phyloP scores from a whole-genome alignment of 2,888 invertebrate species.

The Mechanitis mazaeus region DNA sequence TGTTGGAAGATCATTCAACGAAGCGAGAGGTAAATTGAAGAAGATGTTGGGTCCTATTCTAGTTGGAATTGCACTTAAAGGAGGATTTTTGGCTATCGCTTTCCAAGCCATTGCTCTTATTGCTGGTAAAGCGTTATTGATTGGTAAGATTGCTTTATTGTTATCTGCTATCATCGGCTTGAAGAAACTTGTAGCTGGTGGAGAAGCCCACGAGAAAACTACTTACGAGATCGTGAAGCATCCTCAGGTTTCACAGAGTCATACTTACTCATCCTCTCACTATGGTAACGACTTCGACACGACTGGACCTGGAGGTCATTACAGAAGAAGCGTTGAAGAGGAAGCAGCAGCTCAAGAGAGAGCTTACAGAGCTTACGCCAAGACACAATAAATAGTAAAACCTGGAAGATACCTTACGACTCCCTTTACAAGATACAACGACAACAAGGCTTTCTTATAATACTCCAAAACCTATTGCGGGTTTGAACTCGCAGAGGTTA shows the following conservation, averaged over 20 bases:
- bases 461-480: constrained; percentile 28
- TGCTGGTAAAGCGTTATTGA: constrained; percentile 87
- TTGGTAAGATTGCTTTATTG: constrained; percentile 89
- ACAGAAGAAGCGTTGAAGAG: constrained; percentile 76
- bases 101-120: constrained; percentile 85
- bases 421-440: constrained; percentile 56
- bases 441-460: constrained; percentile 34
- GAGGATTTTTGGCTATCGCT: constrained; percentile 83
- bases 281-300: constrained; percentile 79
- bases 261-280: constrained; percentile 83
- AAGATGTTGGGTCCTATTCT: constrained; percentile 81
- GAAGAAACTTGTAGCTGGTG: constrained; percentile 83
- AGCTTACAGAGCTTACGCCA: constrained; percentile 76
- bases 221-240: constrained; percentile 91
- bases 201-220: constrained; percentile 84
- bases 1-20: constrained; percentile 65
- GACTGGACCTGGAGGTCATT: constrained; percentile 76
- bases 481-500: constrained; percentile 42
- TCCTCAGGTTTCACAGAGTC: constrained; percentile 87
- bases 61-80: constrained; percentile 82
- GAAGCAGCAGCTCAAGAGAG: constrained; percentile 80
- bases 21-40: constrained; percentile 79
- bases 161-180: constrained; percentile 87
- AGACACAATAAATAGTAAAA: constrained; percentile 47
- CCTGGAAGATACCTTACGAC: constrained; percentile 52